Base-by-base conservation (phyloP, 2,113 vertebrate genomes). In the Planiliza haematocheilus region DNA sequence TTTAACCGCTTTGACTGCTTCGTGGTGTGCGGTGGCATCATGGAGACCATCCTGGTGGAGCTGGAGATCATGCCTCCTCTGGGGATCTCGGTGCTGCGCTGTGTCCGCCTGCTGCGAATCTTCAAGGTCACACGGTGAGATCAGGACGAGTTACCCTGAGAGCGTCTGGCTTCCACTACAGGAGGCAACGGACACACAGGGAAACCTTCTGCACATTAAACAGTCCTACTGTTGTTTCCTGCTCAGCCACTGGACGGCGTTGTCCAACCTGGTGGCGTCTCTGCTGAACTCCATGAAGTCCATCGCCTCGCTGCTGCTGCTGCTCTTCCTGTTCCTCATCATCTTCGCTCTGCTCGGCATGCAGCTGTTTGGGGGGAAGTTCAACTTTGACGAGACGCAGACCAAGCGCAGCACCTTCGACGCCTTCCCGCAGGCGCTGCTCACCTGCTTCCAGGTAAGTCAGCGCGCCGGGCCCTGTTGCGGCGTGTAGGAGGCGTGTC, bases 291-390 rank as follows among this genome's bases (percentile, higher is more conserved):
- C 97, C 58, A 99, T 99, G 97, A 98, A 98, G 76, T 97, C 97
- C 82, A 98, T 99, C 2, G 96, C 96, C 5, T 98, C 97, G 0
- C 91, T 99, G 81, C 92, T 99, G 59, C 94, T 99, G 10, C 95
- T 99, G 1, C 96, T 99, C 67, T 98, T 98, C 93, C 96, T 98
- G 84, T 99, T 98, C 89, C 97, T 99, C 91, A 98, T 97, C 94
- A 98, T 99, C 91, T 98, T 99, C 57, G 95, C 97, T 8, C 92
- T 98, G 50, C 95, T 98, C 45, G 97, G 97, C 49, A 98, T 99
- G 97, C 97, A 99, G 92, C 94, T 99, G 21, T 99, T 99, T 8
- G 97, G 97, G 2, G 97, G 97, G 2, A 97, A 96, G 88, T 98
- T 97, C 90, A 98, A 97, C 92, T 99, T 99, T 1, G 96, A 99